Conservation (phyloP, 1,140 invertebrate genomes). For the Rhizoglyphus robini region DNA sequence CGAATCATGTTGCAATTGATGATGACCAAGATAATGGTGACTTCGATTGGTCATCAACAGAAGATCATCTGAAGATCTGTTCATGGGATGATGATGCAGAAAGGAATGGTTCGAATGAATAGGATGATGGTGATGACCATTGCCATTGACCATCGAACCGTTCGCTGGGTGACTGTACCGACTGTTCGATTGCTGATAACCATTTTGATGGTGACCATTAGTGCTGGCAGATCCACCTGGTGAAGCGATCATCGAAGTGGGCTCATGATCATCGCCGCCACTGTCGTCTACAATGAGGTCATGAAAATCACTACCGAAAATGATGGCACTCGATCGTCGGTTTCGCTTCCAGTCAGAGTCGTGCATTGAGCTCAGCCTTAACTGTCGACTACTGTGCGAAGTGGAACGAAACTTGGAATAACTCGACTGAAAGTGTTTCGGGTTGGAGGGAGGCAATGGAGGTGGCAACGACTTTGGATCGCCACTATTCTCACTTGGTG, state of each 20-base stretch:
- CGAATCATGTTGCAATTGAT: too few relatives aligned
- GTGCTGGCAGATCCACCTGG: too few relatives aligned
- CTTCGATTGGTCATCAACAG: constrained; percentile 6
- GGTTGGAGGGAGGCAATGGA: background rate
- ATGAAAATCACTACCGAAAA: constrained; percentile 3
- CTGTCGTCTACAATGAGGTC: background rate
- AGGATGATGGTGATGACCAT: background rate
- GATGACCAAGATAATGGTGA: background rate
- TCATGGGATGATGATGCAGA: background rate
- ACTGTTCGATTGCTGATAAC: too few relatives aligned
- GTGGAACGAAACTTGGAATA: background rate
- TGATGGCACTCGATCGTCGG: constrained; percentile 10
- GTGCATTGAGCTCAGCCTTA: background rate
- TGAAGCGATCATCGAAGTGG: background rate
- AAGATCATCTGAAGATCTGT: constrained; percentile 8
- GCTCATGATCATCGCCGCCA: background rate
- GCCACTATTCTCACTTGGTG: background rate
- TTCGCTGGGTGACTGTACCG: background rate
- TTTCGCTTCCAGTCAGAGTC: background rate
- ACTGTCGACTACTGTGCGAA: background rate
- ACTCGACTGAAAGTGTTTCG: background rate
- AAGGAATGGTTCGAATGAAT: background rate
- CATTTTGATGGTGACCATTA: background rate
- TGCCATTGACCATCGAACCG: background rate
- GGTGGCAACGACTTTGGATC: background rate